Conservation (phyloP, 2,888 invertebrate genomes). For the Synergus laeviventris region DNA sequence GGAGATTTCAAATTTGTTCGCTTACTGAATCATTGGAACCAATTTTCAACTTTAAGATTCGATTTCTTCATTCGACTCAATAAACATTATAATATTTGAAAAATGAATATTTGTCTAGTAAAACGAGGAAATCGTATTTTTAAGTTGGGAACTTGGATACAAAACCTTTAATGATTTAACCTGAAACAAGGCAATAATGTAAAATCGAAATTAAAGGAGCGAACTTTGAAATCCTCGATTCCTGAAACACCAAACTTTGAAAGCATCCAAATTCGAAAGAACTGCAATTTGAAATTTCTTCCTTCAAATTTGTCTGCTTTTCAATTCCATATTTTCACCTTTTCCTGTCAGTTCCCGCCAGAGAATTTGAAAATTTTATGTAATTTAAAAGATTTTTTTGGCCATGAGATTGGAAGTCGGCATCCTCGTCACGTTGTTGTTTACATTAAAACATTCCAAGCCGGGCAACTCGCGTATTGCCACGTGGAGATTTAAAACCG, state of each 20-base stretch:
- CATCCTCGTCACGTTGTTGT: slow-evolving; percentile 60
- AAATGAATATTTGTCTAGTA: too few species aligned
- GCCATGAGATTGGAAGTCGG: slow-evolving; percentile 36
- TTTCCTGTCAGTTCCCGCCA: background rate
- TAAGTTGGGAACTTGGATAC: too few species aligned
- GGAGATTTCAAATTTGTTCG: background rate
- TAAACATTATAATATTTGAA: too few species aligned
- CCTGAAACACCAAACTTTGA: background rate
- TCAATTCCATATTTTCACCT: background rate
- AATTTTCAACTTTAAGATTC: too few species aligned
- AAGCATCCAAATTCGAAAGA: slow-evolving; percentile 18
- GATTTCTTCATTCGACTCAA: too few species aligned
- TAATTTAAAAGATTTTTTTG: slow-evolving; percentile 23
- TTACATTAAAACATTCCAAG: slow-evolving; percentile 70
- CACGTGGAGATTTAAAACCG: slow-evolving; percentile 60
- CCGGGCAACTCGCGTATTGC: slow-evolving; percentile 58
- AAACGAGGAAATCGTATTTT: too few species aligned
- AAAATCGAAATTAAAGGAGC: background rate
- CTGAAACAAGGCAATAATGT: too few species aligned
- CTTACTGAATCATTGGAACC: background rate
- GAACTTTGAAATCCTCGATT: background rate
- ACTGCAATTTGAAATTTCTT: background rate
- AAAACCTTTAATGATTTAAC: too few species aligned
- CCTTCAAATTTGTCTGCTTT: background rate
- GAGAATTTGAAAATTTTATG: background rate